Evolutionary conservation across 2,797 vertebrate genomes (phyloP).

Genomic region (Sebastes diaconus): DNA sequence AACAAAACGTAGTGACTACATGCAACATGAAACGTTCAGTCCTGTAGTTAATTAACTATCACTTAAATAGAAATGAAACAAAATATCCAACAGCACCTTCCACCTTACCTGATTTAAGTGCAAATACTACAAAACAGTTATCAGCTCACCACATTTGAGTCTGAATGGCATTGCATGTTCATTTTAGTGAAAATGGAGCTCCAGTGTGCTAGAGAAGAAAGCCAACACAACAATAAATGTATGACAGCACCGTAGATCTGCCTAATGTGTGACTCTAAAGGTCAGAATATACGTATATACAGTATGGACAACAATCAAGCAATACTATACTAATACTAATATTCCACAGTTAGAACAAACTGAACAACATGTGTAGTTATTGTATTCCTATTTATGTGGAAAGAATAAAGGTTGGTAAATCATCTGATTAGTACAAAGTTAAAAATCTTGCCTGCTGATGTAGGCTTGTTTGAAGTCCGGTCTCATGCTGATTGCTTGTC

Average conservation of each 20-base stretch:
- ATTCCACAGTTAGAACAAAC: not conserved
- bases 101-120: not conserved
- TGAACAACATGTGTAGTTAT: not conserved
- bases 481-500: constrained; percentile 99
- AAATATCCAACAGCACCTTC: not conserved
- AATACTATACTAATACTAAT: too few relatives aligned
- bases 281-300: not conserved
- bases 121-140: too few relatives aligned
- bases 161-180: not conserved
- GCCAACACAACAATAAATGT: not conserved
- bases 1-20: not conserved
- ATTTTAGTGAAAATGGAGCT: not conserved
- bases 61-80: not conserved
- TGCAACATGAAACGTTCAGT: not conserved
- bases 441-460: constrained; percentile 90
- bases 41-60: not conserved
- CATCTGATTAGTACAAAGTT: not conserved
- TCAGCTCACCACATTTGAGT: not conserved
- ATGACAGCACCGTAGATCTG: not conserved
- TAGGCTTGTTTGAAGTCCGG: constrained; percentile 99
- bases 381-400: not conserved
- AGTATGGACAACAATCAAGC: not conserved
- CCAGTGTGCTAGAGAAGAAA: not conserved
- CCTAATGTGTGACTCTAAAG: not conserved
- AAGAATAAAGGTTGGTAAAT: not conserved